Evolutionary conservation across 2,797 vertebrate genomes (phyloP), one percentile per base, ranked within the genome.

Genomic region (Linurgus olivaceus): DNA sequence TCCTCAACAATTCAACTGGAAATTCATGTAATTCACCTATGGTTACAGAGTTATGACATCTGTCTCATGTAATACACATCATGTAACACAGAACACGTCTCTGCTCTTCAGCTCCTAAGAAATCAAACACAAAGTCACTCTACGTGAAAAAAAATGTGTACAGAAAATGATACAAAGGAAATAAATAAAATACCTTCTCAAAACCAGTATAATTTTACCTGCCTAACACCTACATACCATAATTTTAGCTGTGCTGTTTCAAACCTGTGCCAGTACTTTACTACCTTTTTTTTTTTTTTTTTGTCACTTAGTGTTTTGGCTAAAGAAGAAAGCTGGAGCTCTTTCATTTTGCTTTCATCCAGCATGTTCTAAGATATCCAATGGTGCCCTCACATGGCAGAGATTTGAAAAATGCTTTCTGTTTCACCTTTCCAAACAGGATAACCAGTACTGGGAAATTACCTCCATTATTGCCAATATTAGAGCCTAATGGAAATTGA

Each of bases 331-430:
- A 51, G n/a, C 17, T 50, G 28, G 7, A 28, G 3, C 23, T 17
- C 17, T 59, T 93, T 58, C 44, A 35, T 61, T 94, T 50, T 8
- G 5, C 55, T 55, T 44, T 54, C 38, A 50, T 13, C 17, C 33
- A 73, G n/a, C 12, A 78, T 37, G 7, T 40, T 24, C 33, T 61
- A 63, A 82, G 20, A 83, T 73, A 80, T 17, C 59, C 79, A 92
- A 91, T 86, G 90, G 93, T 97, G 97, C 97, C 86, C 97, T 97
- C 98, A 86, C 2, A 89, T 95, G 98, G 96, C 86, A 88, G 14
- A 79, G 5, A 40, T 12, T 37, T 48, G 51, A 72, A 68, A 66
- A 13, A 17, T 2, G 9, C 28, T 63, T 59, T 6, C 20, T 44
- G 16, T 20, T 48, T 42, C 2, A 10, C 7, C 38, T 63, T 52